phyloP scores from a whole-genome alignment of 2,797 vertebrate species.

The Centropyge bicolor region DNA sequence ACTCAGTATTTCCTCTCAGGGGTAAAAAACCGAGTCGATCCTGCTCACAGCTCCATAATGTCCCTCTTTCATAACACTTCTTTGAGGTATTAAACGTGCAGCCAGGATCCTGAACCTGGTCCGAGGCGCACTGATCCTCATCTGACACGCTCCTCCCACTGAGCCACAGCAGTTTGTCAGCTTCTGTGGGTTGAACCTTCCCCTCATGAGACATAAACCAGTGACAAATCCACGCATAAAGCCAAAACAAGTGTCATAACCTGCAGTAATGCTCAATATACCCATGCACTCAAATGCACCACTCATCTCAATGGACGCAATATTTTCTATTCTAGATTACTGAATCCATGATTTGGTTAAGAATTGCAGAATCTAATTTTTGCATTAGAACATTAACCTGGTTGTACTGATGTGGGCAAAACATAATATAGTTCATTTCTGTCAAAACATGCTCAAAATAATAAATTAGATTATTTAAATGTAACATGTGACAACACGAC shows the following conservation, averaged over 20 bases:
- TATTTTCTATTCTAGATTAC: background rate
- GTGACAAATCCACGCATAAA: background rate
- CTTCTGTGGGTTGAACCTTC: no score
- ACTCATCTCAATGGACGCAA: background rate
- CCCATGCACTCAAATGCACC: no score
- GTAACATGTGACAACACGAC: background rate
- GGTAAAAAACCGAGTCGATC: background rate
- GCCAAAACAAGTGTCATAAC: background rate
- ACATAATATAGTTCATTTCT: background rate
- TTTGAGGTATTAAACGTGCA: background rate
- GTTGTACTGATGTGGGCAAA: background rate
- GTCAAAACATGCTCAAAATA: background rate
- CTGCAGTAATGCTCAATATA: background rate
- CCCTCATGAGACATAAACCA: background rate
- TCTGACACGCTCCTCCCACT: conserved; percentile 65
- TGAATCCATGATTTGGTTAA: background rate
- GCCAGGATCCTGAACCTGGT: conserved; percentile 49
- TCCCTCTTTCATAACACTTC: background rate
- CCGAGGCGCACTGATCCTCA: conserved; percentile 35
- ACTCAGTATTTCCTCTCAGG: conserved; percentile 1
- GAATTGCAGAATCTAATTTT: background rate
- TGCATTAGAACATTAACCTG: no score
- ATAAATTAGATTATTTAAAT: background rate
- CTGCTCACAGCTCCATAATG: background rate
- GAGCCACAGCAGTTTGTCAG: background rate